Evolutionary conservation across 2,888 invertebrate species (phyloP).

Genomic region (Arrhopalites spinosus): DNA sequence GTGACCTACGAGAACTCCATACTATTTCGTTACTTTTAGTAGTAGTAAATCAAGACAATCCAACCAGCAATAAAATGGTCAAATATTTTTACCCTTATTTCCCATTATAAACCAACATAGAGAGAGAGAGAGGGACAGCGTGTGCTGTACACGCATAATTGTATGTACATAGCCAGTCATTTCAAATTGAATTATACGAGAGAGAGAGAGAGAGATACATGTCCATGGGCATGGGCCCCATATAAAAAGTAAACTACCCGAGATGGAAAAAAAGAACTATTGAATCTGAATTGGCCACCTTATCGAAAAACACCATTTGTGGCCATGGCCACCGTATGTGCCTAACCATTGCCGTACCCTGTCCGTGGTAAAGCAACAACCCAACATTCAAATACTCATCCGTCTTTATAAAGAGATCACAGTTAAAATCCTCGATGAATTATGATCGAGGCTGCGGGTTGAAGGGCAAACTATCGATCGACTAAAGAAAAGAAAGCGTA

Average conservation of each 20-base stretch:
- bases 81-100: neutral
- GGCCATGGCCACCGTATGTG: constrained; percentile 36
- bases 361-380: neutral
- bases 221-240: no score
- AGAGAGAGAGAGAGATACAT: neutral
- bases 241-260: neutral
- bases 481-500: neutral
- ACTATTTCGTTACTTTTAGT: constrained; percentile 11
- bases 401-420: constrained; percentile 19
- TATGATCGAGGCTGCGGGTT: constrained; percentile 24
- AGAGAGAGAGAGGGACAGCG: neutral
- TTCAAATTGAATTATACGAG: neutral
- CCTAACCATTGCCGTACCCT: constrained; percentile 10
- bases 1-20: constrained; percentile 38
- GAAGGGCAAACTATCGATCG: constrained; percentile 23
- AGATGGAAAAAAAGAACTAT: neutral
- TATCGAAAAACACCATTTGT: constrained; percentile 35
- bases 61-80: constrained; percentile 25
- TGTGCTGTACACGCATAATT: neutral
- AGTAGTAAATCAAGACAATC: constrained; percentile 30
- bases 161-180: neutral
- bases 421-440: constrained; percentile 29
- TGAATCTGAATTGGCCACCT: constrained; percentile 33
- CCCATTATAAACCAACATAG: neutral
- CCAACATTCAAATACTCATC: neutral